phyloP scores from a whole-genome alignment of 1,140 invertebrate genomes.

The Zelostemma sp. region DNA sequence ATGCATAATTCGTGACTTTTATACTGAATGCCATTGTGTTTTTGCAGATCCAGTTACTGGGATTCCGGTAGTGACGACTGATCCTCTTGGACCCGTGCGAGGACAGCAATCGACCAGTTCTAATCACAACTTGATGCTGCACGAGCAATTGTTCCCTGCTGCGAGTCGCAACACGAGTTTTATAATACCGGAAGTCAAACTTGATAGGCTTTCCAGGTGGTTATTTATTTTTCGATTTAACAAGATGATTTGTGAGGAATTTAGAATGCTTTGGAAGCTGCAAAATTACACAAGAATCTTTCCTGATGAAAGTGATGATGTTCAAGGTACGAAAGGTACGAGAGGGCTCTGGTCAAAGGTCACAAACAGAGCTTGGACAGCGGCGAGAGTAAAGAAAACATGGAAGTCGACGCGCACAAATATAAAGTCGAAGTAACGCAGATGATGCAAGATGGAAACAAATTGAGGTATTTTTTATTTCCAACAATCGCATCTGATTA shows the following conservation, averaged over 20 bases:
- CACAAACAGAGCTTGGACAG: slow-evolving; percentile 68
- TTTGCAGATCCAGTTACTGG: slow-evolving; percentile 75
- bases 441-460: slow-evolving; percentile 69
- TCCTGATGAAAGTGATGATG: background rate
- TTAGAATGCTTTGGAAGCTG: background rate
- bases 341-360: slow-evolving; percentile 73
- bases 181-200: slow-evolving; percentile 66
- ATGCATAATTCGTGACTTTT: too few relatives aligned
- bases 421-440: slow-evolving; percentile 67
- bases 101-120: slow-evolving; percentile 74
- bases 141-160: slow-evolving; percentile 82
- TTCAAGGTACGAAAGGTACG: slow-evolving; percentile 65
- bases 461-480: slow-evolving; percentile 75
- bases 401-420: slow-evolving; percentile 62
- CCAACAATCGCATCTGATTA: too few relatives aligned
- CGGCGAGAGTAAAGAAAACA: slow-evolving; percentile 63
- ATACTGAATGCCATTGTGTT: too few relatives aligned
- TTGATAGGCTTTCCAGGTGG: slow-evolving; percentile 66
- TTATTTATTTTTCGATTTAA: slow-evolving; percentile 16
- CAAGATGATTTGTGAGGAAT: background rate
- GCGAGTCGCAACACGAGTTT: slow-evolving; percentile 69
- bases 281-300: background rate
- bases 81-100: slow-evolving; percentile 72
- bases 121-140: slow-evolving; percentile 86
- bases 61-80: slow-evolving; percentile 76